Percentiles rank a stretch among this genome's conserved stretches.
phyloP scores from a whole-genome alignment of 2,888 invertebrate species.

The Pandemis heparana region DNA sequence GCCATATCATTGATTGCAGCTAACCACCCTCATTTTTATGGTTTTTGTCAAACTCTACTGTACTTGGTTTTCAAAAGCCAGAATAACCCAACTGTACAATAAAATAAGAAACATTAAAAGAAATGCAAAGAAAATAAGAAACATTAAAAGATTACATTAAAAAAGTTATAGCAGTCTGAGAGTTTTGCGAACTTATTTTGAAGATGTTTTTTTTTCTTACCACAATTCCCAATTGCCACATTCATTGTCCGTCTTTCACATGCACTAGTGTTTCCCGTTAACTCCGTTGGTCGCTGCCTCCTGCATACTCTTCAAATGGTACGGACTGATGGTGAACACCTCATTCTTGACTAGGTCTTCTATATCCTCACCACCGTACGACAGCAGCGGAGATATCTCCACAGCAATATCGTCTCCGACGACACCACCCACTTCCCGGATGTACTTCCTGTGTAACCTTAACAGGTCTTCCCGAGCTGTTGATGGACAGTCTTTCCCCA shows the following conservation, averaged over 20 bases:
- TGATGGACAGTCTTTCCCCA: constrained; percentile 95
- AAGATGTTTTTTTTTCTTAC: background rate
- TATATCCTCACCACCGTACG: constrained; percentile 96
- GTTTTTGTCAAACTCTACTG: too few relatives aligned
- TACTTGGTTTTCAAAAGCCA: too few relatives aligned
- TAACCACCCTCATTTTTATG: too few relatives aligned
- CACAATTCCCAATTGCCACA: background rate
- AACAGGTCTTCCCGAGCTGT: constrained; percentile 93
- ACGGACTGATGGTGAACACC: constrained; percentile 88
- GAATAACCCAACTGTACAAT: too few relatives aligned
- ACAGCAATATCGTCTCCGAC: constrained; percentile 88
- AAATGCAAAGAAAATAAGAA: too few relatives aligned
- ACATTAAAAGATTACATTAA: background rate
- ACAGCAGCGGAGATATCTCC: constrained; percentile 96
- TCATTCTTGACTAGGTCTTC: constrained; percentile 88
- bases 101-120: too few relatives aligned
- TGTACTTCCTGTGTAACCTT: constrained; percentile 91
- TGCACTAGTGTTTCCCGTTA: constrained; percentile 69
- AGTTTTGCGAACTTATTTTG: too few relatives aligned
- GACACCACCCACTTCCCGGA: constrained; percentile 92
- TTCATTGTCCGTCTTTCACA: background rate
- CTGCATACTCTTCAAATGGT: constrained; percentile 83
- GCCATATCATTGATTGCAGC: too few relatives aligned
- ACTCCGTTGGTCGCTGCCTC: constrained; percentile 69
- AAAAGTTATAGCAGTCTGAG: too few relatives aligned